Conservation (phyloP, 2,888 invertebrate species). For the Cistogaster globosa region DNA sequence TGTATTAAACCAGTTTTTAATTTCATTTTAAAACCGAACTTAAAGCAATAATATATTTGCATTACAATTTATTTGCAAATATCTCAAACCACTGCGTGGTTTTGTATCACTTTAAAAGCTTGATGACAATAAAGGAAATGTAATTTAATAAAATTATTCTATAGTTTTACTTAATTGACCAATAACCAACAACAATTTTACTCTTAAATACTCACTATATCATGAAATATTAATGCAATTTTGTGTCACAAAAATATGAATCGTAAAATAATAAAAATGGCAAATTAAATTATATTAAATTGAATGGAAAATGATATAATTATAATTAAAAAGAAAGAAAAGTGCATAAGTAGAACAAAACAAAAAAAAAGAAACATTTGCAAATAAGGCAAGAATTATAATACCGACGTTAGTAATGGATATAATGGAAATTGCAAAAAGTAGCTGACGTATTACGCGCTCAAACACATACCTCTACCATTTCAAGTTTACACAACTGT, state of each 20-base stretch:
- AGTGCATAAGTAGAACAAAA: constrained; percentile 4
- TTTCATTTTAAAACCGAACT: too few relatives aligned
- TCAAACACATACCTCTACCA: too few relatives aligned
- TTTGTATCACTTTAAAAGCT: not conserved
- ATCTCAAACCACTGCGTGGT: too few relatives aligned
- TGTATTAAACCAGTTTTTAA: too few relatives aligned
- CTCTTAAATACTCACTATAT: constrained; percentile 20
- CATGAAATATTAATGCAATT: constrained; percentile 38
- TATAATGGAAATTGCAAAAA: constrained; percentile 37
- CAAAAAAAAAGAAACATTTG: constrained; percentile 2
- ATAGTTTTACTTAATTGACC: constrained; percentile 44
- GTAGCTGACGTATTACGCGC: not conserved
- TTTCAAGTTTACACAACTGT: too few relatives aligned
- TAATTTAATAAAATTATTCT: constrained; percentile 35
- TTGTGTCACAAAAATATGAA: constrained; percentile 43
- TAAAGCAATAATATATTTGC: too few relatives aligned
- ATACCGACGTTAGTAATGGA: constrained; percentile 40
- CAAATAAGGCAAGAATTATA: constrained; percentile 27
- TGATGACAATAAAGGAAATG: constrained; percentile 2
- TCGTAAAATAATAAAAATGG: constrained; percentile 50
- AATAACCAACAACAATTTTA: constrained; percentile 15
- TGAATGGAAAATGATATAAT: constrained; percentile 58
- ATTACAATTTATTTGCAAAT: too few relatives aligned
- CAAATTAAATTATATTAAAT: constrained; percentile 59
- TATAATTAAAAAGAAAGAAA: constrained; percentile 48